Conservation (phyloP, 2,888 invertebrate genomes). For the Lamellibrachia satsuma region DNA sequence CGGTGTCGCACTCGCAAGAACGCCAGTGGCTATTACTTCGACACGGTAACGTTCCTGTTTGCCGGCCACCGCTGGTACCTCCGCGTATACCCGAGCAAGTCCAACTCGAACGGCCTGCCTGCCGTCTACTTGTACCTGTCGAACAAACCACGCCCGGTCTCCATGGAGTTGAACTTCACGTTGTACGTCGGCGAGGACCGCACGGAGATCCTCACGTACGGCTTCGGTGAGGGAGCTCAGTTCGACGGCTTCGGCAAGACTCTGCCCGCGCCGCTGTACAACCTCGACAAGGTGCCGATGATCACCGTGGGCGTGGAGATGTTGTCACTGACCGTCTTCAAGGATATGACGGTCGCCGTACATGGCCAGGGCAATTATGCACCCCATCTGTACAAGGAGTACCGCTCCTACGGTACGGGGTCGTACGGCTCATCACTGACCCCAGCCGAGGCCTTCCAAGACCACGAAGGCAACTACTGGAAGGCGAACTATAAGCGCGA, state of each 20-base stretch:
- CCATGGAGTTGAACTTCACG: constrained; percentile 41
- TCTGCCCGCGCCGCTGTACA: constrained; percentile 36
- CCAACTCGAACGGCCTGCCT: constrained; percentile 42
- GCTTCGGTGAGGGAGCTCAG: constrained; percentile 47
- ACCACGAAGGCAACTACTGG: constrained; percentile 47
- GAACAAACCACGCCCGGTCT: constrained; percentile 36
- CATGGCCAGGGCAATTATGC: constrained; percentile 26
- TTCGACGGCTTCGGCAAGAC: constrained; percentile 49
- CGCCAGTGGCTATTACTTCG: constrained; percentile 45
- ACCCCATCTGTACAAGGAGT: constrained; percentile 36
- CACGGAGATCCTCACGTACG: constrained; percentile 43
- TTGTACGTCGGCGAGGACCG: constrained; percentile 40
- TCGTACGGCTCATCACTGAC: constrained; percentile 31
- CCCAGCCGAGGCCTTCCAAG: constrained; percentile 41
- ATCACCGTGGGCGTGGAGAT: constrained; percentile 43
- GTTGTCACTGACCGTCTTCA: constrained; percentile 35
- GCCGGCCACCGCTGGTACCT: constrained; percentile 44
- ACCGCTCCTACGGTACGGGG: constrained; percentile 26
- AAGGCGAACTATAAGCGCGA: constrained; percentile 35
- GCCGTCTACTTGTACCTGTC: constrained; percentile 46
- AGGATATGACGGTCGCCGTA: constrained; percentile 31
- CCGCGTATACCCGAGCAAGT: constrained; percentile 43
- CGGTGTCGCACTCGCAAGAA: constrained; percentile 43
- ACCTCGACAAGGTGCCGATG: constrained; percentile 35
- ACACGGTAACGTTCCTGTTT: constrained; percentile 41